Conservation (phyloP, 1,140 invertebrate species). For the Penaeus chinensis region DNA sequence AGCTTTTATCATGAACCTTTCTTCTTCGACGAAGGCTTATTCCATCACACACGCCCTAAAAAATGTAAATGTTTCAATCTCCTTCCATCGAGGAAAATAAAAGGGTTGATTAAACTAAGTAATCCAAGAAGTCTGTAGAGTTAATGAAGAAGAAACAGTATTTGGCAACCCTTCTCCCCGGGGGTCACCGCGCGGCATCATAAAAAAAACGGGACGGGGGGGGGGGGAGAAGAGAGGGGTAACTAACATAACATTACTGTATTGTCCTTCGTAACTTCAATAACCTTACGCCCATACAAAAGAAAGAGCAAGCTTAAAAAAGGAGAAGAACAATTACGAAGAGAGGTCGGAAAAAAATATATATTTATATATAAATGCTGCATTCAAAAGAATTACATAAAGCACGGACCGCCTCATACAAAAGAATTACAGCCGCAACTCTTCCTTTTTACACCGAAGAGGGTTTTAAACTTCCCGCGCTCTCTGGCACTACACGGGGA, state of each 20-base stretch:
- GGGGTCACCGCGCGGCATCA: constrained; percentile 20
- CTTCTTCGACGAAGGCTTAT: background rate
- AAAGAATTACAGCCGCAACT: too few relatives aligned
- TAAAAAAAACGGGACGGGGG: constrained; percentile 24
- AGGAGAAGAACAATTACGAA: background rate
- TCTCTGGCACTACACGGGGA: constrained; percentile 28
- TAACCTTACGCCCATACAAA: background rate
- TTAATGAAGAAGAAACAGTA: constrained; percentile 33
- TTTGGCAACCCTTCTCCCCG: constrained; percentile 29
- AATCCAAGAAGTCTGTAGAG: constrained; percentile 34
- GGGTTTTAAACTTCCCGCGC: constrained; percentile 25
- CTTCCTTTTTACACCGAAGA: too few relatives aligned
- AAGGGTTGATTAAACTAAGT: constrained; percentile 40
- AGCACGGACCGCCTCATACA: too few relatives aligned
- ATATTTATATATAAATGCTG: too few relatives aligned
- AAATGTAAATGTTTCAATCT: too few relatives aligned
- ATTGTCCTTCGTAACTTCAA: constrained; percentile 21
- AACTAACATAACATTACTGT: constrained; percentile 14
- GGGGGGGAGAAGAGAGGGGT: background rate
- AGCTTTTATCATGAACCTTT: background rate
- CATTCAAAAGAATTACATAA: too few relatives aligned
- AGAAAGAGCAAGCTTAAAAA: constrained; percentile 3
- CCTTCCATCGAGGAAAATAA: background rate
- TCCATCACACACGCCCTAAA: too few relatives aligned
- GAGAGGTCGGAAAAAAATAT: background rate